Conservation (phyloP, 2,888 invertebrate genomes). For the Leptura quadrifasciata region DNA sequence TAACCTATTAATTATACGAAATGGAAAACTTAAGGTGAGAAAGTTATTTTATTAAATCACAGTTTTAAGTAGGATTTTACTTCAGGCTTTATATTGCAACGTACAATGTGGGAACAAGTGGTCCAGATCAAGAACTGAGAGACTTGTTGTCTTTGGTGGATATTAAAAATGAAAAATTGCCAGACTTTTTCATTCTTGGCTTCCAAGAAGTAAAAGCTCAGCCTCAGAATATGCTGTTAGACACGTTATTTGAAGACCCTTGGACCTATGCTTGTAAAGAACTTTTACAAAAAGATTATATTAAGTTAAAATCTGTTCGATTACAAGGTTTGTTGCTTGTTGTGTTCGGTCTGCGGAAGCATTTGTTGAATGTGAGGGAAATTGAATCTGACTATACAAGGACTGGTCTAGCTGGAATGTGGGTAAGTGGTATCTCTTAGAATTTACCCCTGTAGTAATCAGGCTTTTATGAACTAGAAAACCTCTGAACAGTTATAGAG, state of each 20-base stretch:
- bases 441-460: background rate
- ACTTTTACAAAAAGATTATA: conserved; percentile 82
- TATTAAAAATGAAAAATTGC: conserved; percentile 80
- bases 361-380: conserved; percentile 87
- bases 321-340: conserved; percentile 89
- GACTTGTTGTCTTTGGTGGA: conserved; percentile 78
- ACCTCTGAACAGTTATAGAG: background rate
- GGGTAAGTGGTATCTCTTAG: conserved; percentile 79
- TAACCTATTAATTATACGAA: background rate
- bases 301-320: conserved; percentile 86
- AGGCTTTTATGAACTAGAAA: background rate
- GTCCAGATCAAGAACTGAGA: conserved; percentile 82
- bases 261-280: conserved; percentile 88
- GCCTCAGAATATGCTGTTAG: conserved; percentile 88
- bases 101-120: conserved; percentile 93
- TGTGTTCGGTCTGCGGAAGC: conserved; percentile 86
- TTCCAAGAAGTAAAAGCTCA: conserved; percentile 94
- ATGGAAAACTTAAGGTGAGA: conserved; percentile 49
- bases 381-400: conserved; percentile 92
- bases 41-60: background rate
- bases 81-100: conserved; percentile 87
- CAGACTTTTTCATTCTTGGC: conserved; percentile 90
- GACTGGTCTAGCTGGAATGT: conserved; percentile 93
- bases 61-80: background rate
- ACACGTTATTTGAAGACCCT: conserved; percentile 88